A percentile compares a stretch with the other conserved stretches of the same genome.
These are phyloP conservation scores for Pseudococcus viburni DNA, from an alignment of 2,888 invertebrate genomes.

Conservation along the genomic window DNA sequence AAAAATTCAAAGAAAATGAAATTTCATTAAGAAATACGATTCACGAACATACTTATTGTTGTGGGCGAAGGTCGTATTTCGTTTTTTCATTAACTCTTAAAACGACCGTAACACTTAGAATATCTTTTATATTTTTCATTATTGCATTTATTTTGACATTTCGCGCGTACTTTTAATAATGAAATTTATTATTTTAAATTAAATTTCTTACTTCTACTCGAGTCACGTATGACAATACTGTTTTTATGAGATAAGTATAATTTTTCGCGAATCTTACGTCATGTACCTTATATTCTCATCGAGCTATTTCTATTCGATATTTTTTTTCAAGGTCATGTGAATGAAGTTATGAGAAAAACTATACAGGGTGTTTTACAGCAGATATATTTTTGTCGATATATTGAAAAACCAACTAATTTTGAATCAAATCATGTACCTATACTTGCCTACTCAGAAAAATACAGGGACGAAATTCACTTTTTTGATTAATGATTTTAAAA, in stretches of 20 bases:
- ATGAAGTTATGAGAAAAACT: no score
- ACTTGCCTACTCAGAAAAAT: no score
- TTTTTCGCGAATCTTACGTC: background rate
- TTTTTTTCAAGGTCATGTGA: background rate
- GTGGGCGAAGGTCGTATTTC: slow-evolving; percentile 44
- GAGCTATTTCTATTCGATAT: background rate
- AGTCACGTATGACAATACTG: slow-evolving; percentile 2
- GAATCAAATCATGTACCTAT: no score
- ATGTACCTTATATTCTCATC: background rate
- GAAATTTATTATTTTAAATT: slow-evolving; percentile 31
- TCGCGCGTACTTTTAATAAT: background rate
- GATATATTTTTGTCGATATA: no score
- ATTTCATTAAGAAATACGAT: slow-evolving; percentile 24
- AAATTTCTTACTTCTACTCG: slow-evolving; percentile 24
- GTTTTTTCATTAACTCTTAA: slow-evolving; percentile 37
- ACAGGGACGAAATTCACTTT: no score
- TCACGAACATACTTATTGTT: background rate
- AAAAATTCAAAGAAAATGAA: slow-evolving; percentile 34
- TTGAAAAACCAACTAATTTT: no score
- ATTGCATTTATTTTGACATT: slow-evolving; percentile 34
- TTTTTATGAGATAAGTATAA: background rate
- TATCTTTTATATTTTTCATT: slow-evolving; percentile 44
- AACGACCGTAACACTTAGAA: slow-evolving; percentile 39
- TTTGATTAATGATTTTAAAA: no score
- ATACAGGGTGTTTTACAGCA: no score